Evolutionary conservation across 2,888 invertebrate genomes (phyloP).

Genomic region (Leptinotarsa tumamoca): DNA sequence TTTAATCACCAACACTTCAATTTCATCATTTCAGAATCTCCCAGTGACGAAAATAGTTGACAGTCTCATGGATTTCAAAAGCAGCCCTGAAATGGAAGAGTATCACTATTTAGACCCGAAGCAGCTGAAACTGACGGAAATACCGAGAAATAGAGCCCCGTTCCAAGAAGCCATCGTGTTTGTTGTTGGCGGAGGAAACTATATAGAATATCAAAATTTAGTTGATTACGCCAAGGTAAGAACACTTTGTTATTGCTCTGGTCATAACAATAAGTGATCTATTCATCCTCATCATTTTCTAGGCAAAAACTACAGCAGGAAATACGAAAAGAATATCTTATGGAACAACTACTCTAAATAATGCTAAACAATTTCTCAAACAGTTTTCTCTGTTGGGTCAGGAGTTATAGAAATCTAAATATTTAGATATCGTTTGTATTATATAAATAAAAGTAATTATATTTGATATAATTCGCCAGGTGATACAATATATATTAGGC

Average conservation of each 20-base stretch:
- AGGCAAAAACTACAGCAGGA: slow-evolving; percentile 81
- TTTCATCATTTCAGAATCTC: slow-evolving; percentile 76
- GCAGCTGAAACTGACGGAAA: slow-evolving; percentile 81
- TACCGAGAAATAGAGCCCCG: slow-evolving; percentile 74
- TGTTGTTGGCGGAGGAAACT: slow-evolving; percentile 94
- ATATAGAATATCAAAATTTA: slow-evolving; percentile 99
- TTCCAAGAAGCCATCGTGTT: slow-evolving; percentile 93
- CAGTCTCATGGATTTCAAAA: slow-evolving; percentile 84
- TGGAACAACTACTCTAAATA: slow-evolving; percentile 94
- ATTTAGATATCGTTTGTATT: slow-evolving; percentile 27
- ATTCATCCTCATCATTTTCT: not conserved
- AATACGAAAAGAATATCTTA: slow-evolving; percentile 88
- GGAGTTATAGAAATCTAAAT: slow-evolving; percentile 68
- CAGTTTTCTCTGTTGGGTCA: slow-evolving; percentile 86
- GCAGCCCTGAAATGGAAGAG: slow-evolving; percentile 84
- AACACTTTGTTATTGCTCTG: no score
- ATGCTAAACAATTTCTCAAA: slow-evolving; percentile 93
- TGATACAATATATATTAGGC: no score
- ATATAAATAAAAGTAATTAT: not conserved
- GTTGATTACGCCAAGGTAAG: slow-evolving; percentile 90
- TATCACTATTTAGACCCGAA: slow-evolving; percentile 97
- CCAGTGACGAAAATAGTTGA: slow-evolving; percentile 95
- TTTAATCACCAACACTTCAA: not conserved
- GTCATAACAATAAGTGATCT: no score
- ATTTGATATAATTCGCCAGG: not conserved